A percentile compares a stretch with the other conserved stretches of the same genome.
These are phyloP conservation scores for Ptyas mucosa DNA, from an alignment of 2,113 vertebrate genomes.

Conservation along the genomic window DNA sequence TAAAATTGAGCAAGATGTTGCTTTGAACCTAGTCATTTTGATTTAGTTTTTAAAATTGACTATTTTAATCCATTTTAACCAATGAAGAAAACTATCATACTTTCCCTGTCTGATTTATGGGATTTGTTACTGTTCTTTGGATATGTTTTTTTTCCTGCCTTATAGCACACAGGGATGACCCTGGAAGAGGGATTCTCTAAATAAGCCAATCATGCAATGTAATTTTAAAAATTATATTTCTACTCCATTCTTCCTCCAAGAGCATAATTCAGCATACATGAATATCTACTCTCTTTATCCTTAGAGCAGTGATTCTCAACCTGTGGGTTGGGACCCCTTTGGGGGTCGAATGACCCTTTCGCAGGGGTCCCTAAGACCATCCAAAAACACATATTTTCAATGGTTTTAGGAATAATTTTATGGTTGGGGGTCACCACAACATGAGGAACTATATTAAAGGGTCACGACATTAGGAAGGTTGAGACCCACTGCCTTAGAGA, in stretches of 20 bases:
- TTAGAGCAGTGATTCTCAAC: too few species aligned
- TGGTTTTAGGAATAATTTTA: too few species aligned
- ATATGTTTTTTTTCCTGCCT: background rate
- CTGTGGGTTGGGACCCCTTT: too few species aligned
- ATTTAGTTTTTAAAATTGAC: background rate
- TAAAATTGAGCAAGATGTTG: conserved; percentile 18
- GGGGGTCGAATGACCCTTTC: too few species aligned
- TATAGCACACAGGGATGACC: background rate
- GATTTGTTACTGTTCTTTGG: background rate
- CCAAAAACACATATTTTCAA: too few species aligned
- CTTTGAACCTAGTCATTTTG: conserved; percentile 2
- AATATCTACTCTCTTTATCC: background rate
- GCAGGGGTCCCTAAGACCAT: too few species aligned
- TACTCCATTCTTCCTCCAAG: background rate
- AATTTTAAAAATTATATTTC: background rate
- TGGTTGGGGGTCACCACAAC: too few species aligned
- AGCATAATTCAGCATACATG: background rate
- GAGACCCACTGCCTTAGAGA: too few species aligned
- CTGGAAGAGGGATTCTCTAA: background rate
- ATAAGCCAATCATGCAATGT: background rate
- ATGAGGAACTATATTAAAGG: too few species aligned
- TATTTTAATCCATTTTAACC: background rate
- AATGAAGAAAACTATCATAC: background rate
- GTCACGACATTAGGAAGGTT: too few species aligned
- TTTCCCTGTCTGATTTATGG: conserved; percentile 11